Conservation (phyloP, 2,113 vertebrate genomes). For the Caracal caracal region DNA sequence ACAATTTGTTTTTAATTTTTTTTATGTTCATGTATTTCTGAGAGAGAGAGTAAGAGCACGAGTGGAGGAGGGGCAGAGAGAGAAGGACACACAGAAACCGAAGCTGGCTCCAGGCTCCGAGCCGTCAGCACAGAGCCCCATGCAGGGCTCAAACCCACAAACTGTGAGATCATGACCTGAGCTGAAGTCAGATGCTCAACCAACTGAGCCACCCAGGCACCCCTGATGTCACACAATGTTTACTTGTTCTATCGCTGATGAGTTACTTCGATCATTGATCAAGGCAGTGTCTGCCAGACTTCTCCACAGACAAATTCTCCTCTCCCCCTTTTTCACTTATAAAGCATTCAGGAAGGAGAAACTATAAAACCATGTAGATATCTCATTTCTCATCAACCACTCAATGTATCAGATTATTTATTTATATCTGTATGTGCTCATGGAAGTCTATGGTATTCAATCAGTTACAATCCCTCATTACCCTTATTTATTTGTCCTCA, state of each 20-base stretch:
- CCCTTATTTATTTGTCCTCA: neutral
- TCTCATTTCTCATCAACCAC: neutral
- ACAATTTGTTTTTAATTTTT: neutral
- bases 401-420: neutral
- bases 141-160: rapidly evolving
- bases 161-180: too few species aligned
- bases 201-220: too few species aligned
- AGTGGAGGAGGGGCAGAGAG: too few species aligned
- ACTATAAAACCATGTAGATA: neutral
- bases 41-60: too few species aligned
- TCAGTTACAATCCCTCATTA: neutral
- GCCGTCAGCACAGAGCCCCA: too few species aligned
- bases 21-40: too few species aligned
- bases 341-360: neutral
- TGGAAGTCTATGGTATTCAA: neutral
- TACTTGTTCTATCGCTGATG: neutral
- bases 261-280: neutral
- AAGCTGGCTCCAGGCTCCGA: too few species aligned
- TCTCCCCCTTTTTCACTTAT: neutral
- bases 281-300: neutral
- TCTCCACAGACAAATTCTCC: neutral
- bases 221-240: neutral
- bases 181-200: too few species aligned
- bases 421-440: neutral
- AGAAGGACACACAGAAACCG: too few species aligned